phyloP scores from a whole-genome alignment of 2,888 invertebrate species.

The Athalia cordata region DNA sequence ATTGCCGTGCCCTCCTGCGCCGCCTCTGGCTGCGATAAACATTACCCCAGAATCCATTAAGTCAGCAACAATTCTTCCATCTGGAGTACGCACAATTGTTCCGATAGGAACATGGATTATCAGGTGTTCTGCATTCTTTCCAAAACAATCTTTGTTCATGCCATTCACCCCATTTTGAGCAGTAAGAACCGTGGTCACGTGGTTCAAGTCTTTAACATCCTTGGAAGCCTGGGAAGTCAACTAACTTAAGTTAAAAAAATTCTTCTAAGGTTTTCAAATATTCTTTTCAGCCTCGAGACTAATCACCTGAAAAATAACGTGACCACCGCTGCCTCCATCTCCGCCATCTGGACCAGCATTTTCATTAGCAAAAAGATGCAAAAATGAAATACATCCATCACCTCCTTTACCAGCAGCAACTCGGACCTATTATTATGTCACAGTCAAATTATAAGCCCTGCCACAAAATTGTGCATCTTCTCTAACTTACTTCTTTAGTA shows the following conservation, averaged over 20 bases:
- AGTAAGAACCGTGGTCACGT: conserved; percentile 77
- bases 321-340: conserved; percentile 97
- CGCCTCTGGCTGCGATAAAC: conserved; percentile 96
- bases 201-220: conserved; percentile 82
- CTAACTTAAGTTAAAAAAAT: too few species aligned
- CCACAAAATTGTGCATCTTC: background rate
- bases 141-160: conserved; percentile 84
- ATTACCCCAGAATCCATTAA: conserved; percentile 81
- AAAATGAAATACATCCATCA: conserved; percentile 92
- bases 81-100: conserved; percentile 79
- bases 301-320: conserved; percentile 87
- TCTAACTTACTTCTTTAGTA: conserved; percentile 62
- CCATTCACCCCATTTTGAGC: conserved; percentile 87
- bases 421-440: conserved; percentile 73
- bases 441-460: background rate
- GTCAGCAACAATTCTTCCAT: conserved; percentile 81
- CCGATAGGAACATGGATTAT: conserved; percentile 89
- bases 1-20: conserved; percentile 97
- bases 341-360: conserved; percentile 96
- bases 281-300: conserved; percentile 15
- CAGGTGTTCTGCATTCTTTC: conserved; percentile 85
- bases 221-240: conserved; percentile 76
- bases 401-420: conserved; percentile 93
- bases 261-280: too few species aligned
- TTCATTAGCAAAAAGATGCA: conserved; percentile 88